A percentile compares a stretch with the other conserved stretches of the same genome.
phyloP scores from a whole-genome alignment of 1,140 invertebrate species.

The Tenebrio molitor region DNA sequence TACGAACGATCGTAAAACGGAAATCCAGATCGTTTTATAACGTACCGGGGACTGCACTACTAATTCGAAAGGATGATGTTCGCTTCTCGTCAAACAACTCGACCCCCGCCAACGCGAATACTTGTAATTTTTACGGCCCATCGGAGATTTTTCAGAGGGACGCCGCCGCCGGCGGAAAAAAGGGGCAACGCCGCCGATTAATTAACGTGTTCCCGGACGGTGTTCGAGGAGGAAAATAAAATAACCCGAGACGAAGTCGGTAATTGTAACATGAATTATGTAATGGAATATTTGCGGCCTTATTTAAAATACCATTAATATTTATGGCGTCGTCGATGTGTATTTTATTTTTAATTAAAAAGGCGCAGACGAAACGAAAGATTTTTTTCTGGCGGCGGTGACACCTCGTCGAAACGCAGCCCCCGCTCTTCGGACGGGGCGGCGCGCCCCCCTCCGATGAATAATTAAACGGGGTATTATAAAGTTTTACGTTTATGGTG shows the following conservation, averaged over 20 bases:
- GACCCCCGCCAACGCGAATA: constrained; percentile 16
- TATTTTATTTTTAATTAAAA: constrained; percentile 45
- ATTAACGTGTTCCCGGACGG: constrained; percentile 14
- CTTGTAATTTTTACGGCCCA: constrained; percentile 14
- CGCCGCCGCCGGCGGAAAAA: too few relatives aligned
- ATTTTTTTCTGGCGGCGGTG: constrained; percentile 28
- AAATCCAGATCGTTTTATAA: constrained; percentile 54
- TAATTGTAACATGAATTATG: constrained; percentile 35
- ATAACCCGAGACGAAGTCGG: constrained; percentile 22
- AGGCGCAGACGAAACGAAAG: constrained; percentile 24
- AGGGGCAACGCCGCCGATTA: background rate
- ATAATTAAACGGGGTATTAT: constrained; percentile 51
- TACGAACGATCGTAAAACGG: constrained; percentile 48
- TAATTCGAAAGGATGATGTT: constrained; percentile 52
- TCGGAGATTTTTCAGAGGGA: background rate
- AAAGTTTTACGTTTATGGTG: constrained; percentile 51
- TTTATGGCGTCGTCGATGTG: constrained; percentile 34
- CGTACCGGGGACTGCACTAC: constrained; percentile 45
- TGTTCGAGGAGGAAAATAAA: constrained; percentile 18
- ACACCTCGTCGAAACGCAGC: constrained; percentile 1
- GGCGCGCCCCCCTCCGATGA: constrained; percentile 32
- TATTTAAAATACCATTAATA: constrained; percentile 43
- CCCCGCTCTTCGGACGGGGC: too few relatives aligned
- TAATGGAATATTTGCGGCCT: constrained; percentile 43
- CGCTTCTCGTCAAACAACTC: constrained; percentile 42